These are phyloP conservation scores for Dermatophagoides farinae DNA, from an alignment of 1,140 invertebrate genomes.

Conservation along the genomic window DNA sequence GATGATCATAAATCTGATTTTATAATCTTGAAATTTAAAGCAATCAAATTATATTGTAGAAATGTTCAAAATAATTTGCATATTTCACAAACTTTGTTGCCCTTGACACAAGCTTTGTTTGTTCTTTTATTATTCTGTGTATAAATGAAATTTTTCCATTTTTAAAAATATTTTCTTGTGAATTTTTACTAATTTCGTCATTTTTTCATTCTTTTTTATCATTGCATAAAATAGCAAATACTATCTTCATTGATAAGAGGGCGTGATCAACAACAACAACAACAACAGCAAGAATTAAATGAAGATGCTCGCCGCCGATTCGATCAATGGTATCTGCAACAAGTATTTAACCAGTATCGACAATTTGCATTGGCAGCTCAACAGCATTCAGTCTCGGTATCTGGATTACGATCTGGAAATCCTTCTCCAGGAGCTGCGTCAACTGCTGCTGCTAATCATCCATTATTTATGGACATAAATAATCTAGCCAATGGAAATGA, in stretches of 20 bases:
- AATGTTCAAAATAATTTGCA: too few species aligned
- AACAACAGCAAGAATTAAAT: constrained; percentile 19
- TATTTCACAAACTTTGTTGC: not conserved
- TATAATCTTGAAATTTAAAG: too few species aligned
- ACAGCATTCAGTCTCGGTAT: constrained; percentile 24
- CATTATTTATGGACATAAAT: constrained; percentile 5
- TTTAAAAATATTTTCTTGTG: too few species aligned
- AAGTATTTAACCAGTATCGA: constrained; percentile 22
- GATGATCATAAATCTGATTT: too few species aligned
- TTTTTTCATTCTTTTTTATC: not conserved
- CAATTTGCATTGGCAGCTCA: constrained; percentile 24
- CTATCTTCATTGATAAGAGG: not conserved
- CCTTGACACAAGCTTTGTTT: not conserved
- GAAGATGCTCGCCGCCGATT: constrained; percentile 26
- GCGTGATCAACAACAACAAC: constrained; percentile 11
- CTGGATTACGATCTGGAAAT: not conserved
- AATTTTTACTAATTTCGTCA: not conserved
- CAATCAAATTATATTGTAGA: too few species aligned
- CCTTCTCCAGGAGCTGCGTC: constrained; percentile 33
- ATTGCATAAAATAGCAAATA: constrained; percentile 2
- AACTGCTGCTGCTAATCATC: constrained; percentile 16
- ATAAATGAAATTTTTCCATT: too few species aligned
- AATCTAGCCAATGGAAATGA: not conserved
- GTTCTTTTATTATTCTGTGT: too few species aligned
- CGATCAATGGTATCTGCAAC: constrained; percentile 28